Conservation (phyloP, 2,888 invertebrate species). For the Drosophila multiciliata region DNA sequence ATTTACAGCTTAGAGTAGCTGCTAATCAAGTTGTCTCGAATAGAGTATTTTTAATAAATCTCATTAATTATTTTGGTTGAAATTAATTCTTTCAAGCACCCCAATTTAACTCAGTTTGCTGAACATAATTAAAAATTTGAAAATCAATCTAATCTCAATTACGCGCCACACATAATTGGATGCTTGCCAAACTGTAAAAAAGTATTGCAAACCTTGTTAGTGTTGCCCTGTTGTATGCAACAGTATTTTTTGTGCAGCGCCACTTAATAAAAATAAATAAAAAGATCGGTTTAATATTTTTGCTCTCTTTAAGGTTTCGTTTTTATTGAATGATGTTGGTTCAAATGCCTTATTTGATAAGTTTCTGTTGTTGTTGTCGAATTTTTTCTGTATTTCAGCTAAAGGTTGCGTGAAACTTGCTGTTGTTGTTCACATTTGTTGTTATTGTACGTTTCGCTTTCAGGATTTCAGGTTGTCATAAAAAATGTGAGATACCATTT, state of each 20-base stretch:
- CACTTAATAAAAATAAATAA: not conserved
- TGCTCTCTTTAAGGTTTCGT: conserved; percentile 61
- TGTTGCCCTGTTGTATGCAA: conserved; percentile 49
- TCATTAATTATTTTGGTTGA: not conserved
- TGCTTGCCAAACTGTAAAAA: conserved; percentile 31
- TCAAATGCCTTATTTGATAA: conserved; percentile 47
- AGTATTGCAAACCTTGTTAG: conserved; percentile 2
- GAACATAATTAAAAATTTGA: too few relatives aligned
- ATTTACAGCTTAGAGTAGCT: not conserved
- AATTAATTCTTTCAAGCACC: not conserved
- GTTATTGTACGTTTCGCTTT: conserved; percentile 39
- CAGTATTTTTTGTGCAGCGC: not conserved
- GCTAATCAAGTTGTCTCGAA: not conserved
- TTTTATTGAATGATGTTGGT: conserved; percentile 72
- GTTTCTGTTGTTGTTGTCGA: conserved; percentile 39
- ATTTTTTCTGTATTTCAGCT: conserved; percentile 59
- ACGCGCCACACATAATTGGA: not conserved
- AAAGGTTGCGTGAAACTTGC: conserved; percentile 40
- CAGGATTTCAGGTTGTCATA: conserved; percentile 28
- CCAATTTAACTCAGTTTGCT: not conserved
- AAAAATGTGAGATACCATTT: conserved; percentile 44
- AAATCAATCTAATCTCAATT: not conserved
- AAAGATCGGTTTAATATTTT: conserved; percentile 24
- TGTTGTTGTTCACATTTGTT: conserved; percentile 23
- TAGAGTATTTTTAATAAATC: not conserved